Conservation (phyloP, 2,113 vertebrate genomes). For the Phaethornis superciliosus region DNA sequence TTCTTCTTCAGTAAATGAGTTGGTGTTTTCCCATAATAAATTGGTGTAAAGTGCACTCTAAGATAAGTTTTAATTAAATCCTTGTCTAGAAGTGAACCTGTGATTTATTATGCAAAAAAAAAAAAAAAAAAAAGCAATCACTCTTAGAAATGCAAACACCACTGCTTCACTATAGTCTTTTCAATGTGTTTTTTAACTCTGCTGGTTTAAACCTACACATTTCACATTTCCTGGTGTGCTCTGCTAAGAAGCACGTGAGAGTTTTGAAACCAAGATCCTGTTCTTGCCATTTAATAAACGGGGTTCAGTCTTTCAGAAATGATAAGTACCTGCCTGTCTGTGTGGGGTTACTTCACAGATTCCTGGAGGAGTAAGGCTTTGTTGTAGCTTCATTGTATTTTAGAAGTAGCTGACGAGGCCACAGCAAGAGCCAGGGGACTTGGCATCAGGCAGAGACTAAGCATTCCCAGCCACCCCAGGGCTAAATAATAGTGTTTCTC, state of each 20-base stretch:
- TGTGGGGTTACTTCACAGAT: not conserved
- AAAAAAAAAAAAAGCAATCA: not conserved
- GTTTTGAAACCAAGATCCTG: not conserved
- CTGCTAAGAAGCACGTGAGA: not conserved
- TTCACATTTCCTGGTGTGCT: not conserved
- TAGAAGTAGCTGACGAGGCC: not conserved
- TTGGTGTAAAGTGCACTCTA: constrained; percentile 61
- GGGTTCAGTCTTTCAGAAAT: not conserved
- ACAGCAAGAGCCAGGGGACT: accelerated
- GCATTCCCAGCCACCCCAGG: not conserved
- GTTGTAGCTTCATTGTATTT: accelerated
- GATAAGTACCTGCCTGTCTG: not conserved
- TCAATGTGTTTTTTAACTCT: not conserved
- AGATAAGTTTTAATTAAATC: constrained; percentile 73
- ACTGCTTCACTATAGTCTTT: not conserved
- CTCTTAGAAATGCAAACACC: not conserved
- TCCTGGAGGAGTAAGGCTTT: not conserved
- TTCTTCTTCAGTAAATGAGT: constrained; percentile 64
- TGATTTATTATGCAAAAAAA: constrained; percentile 43
- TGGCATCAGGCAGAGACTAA: not conserved
- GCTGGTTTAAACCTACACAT: not conserved
- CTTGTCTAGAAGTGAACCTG: not conserved
- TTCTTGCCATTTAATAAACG: not conserved
- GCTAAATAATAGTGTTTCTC: not conserved
- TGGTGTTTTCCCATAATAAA: constrained; percentile 67